Evolutionary conservation across 2,113 vertebrate species (phyloP), one percentile per base, ranked within the genome.

Genomic region (Calonectris borealis): DNA sequence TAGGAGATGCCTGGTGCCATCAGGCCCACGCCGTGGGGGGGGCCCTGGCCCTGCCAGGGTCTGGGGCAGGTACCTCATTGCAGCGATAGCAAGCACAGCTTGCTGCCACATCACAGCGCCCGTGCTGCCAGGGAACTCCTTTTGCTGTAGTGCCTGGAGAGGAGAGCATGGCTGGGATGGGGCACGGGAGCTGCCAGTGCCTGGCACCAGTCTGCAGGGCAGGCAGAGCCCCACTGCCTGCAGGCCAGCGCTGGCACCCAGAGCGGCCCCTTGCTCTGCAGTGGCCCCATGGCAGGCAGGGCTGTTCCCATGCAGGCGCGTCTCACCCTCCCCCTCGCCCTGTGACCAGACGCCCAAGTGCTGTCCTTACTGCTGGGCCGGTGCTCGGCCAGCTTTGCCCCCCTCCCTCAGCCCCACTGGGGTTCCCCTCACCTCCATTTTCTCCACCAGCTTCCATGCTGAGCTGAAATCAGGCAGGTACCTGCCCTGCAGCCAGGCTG

Each of bases 391-490:
- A 16, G 26, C 52, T 54, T 27, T 54, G 52, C 26, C 15, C 44
- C 26, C 75, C 44, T 38, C 20, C 44, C 58, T 51, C 60, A 52
- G 36, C 46, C 76, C 60, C 21, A 13, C 16, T 4, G 36, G 13
- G 26, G 16, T 13, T 32, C 13, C 48, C 36, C 60, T 42, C 48
- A 64, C 60, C 48, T 51, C 5, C 5, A 40, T 9, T 26, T 12
- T n/a, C 38, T 6, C 10, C 48, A 42, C 13, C 77, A 80, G 17
- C 29, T 64, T 3, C 4, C 6, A 1, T 21, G 13, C 29, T 6
- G 17, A 10, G 2, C 1, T 9, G 13, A 20, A 12, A 9, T 3
- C 6, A 5, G 10, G 29, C 77, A 2, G 17, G 60, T 32, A 42
- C 10, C 22, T 54, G 77, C 38, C 36, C 17, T 4, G 13, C 29